Evolutionary conservation across 53 echinoderm and acorn worm genomes (phyloP), one percentile per base, ranked within the genome.

Genomic region (Luidia sarsii): DNA sequence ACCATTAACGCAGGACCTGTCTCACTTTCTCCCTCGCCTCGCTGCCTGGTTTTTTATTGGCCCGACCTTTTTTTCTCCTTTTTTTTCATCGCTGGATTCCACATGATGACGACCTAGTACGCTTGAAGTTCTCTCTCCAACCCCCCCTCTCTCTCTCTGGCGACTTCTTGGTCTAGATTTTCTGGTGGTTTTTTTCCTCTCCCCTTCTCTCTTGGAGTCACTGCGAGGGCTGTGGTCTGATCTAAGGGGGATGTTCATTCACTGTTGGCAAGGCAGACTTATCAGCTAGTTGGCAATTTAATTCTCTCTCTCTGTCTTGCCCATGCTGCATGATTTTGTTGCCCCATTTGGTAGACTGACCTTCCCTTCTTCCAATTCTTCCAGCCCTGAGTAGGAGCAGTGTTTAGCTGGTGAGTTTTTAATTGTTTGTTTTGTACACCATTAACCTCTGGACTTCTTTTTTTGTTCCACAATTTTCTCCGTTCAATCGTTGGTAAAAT

Each of bases 1-100:
- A 77, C 77, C 77, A 77, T 77, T 77, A 77, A 77, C 60, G 77
- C 77, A 77, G 61, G 77, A 77, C 77, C 77, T 77, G 77, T 77
- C 77, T 77, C 77, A 77, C 72, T 55, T 37, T 37, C 55, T 55
- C 72, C 72, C 56, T 55, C 15, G 39, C 72, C 55, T 57, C 46
- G 41, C 67, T 67, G 22, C 25, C 19, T 57, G 5, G 41, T 7
- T 21, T 27, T 67, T 22, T 67, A 5, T 67, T 8, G 6, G 41
- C 41, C 11, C 37, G 19, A 37, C 8, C 31, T 45, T 60, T 60
- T 61, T 18, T 77, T 77, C 60, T 77, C 60, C 61, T 68, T 68
- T 69, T 50, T 51, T 33, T 50, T 31, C 46, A 30, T 59, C 61
- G 46, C 61, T 77, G 77, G 59, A 55, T 74, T 74, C 56, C 34